Evolutionary conservation across 2,888 invertebrate genomes (phyloP).

Genomic region (Cosmia pyralina): DNA sequence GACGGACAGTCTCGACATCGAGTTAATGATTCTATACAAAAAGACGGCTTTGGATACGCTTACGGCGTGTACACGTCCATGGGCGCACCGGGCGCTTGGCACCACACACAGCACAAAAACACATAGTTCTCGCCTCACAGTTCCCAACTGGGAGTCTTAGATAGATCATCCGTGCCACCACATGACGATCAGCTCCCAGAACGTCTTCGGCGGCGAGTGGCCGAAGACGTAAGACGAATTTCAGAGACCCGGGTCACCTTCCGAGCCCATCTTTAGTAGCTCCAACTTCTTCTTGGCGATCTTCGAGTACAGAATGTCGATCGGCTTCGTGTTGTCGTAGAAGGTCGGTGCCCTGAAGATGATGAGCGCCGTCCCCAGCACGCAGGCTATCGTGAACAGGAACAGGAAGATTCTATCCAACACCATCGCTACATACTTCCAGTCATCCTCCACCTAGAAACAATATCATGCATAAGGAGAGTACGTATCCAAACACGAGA

Average conservation of each 20-base stretch:
- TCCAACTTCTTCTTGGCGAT: conserved; percentile 97
- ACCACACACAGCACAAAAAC: conserved; percentile 86
- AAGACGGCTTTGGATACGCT: conserved; percentile 87
- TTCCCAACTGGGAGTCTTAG: conserved; percentile 85
- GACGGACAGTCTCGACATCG: conserved; percentile 85
- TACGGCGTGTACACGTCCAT: conserved; percentile 82
- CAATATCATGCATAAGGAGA: conserved; percentile 27
- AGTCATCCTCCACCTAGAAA: conserved; percentile 97
- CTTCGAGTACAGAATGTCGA: conserved; percentile 97
- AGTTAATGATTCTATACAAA: conserved; percentile 82
- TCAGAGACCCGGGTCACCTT: conserved; percentile 92
- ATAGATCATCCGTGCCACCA: conserved; percentile 90
- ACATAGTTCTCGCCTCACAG: conserved; percentile 84
- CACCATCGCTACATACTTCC: conserved; percentile 99
- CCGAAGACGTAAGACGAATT: conserved; percentile 92
- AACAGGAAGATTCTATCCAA: conserved; percentile 98
- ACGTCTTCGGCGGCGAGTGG: conserved; percentile 92
- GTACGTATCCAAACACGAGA: background rate
- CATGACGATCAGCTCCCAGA: conserved; percentile 90
- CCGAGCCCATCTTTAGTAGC: conserved; percentile 96
- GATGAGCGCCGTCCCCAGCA: conserved; percentile 96
- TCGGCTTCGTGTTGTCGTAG: conserved; percentile 97
- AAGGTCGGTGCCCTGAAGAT: conserved; percentile 97
- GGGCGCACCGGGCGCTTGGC: conserved; percentile 85
- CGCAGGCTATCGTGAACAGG: conserved; percentile 98